These are phyloP conservation scores for Theretra japonica DNA, from an alignment of 2,888 invertebrate genomes.

Conservation along the genomic window DNA sequence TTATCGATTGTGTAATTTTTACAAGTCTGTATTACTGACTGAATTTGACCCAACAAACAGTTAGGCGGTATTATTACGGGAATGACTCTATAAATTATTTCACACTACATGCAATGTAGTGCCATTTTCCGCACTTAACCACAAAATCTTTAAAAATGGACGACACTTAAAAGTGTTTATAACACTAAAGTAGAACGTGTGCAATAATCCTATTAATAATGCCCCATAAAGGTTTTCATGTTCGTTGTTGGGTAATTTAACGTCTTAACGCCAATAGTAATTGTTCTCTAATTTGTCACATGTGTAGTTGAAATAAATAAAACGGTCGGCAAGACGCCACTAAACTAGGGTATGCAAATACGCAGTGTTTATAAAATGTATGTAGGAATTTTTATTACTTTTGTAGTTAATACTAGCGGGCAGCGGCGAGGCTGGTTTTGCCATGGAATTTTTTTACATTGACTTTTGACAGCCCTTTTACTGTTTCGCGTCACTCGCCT, in stretches of 20 bases:
- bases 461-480: no score
- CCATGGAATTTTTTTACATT: no score
- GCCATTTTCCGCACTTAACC: no score
- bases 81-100: no score
- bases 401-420: background rate
- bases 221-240: background rate
- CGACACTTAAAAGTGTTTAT: background rate
- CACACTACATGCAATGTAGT: no score
- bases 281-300: conserved; percentile 23
- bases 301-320: conserved; percentile 24
- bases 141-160: background rate
- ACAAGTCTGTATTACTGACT: no score
- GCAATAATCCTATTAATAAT: conserved; percentile 14
- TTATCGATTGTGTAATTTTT: no score
- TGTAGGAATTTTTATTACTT: conserved; percentile 12
- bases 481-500: no score
- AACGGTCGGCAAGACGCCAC: background rate
- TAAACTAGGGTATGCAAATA: conserved; percentile 24
- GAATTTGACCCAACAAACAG: no score
- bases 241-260: background rate
- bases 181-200: background rate
- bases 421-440: background rate
- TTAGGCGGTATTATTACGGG: no score
- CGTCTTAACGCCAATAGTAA: conserved; percentile 20
- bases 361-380: background rate